A percentile compares a stretch with the other conserved stretches of the same genome.
Conservation (phyloP, 2,888 invertebrate genomes). For the Aspidiotus rigidus region DNA sequence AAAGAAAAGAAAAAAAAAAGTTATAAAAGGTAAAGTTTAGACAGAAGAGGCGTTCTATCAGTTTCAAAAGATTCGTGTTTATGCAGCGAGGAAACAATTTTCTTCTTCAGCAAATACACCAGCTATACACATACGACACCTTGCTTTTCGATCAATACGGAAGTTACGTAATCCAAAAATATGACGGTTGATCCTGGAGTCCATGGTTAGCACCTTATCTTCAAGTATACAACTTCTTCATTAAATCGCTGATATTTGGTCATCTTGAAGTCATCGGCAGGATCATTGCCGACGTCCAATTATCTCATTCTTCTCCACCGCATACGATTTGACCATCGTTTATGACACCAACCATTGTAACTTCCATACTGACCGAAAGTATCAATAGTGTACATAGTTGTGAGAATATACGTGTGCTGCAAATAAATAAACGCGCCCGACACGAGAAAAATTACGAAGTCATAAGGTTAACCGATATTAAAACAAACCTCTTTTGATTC, state of each 20-base stretch:
- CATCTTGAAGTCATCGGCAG: too few relatives aligned
- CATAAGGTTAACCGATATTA: conserved; percentile 5
- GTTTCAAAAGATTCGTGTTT: background rate
- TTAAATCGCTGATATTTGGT: too few relatives aligned
- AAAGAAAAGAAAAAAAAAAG: too few relatives aligned
- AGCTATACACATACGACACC: background rate
- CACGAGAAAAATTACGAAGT: conserved; percentile 1
- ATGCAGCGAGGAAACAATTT: background rate
- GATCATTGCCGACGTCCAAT: too few relatives aligned
- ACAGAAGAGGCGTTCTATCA: too few relatives aligned
- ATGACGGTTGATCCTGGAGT: too few relatives aligned
- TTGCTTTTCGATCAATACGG: conserved; percentile 11
- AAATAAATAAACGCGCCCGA: conserved; percentile 1
- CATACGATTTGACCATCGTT: too few relatives aligned
- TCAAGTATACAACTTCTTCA: too few relatives aligned
- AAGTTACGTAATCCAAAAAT: conserved; percentile 1
- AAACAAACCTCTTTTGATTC: conserved; percentile 32
- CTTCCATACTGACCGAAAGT: conserved; percentile 22
- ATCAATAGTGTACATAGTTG: background rate
- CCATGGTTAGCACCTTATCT: too few relatives aligned
- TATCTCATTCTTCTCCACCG: too few relatives aligned
- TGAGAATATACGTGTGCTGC: background rate
- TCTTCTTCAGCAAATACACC: background rate
- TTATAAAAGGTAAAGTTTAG: too few relatives aligned
- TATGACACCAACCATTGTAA: background rate